Conservation (phyloP, 2,797 vertebrate species). For the Characodon lateralis region DNA sequence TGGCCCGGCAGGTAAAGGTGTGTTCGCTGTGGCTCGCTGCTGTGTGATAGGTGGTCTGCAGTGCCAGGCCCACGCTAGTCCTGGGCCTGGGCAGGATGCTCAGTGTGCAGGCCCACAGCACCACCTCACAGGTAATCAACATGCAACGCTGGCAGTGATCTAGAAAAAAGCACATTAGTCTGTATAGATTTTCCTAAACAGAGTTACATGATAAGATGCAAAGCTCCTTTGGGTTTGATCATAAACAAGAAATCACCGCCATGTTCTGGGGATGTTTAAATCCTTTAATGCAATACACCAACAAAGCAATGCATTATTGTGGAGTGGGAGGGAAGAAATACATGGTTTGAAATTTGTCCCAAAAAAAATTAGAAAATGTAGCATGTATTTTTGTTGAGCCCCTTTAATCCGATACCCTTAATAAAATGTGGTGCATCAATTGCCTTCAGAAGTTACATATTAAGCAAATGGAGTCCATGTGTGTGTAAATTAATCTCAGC, state of each 20-base stretch:
- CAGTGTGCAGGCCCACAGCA: constrained; percentile 71
- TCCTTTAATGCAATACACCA: not conserved
- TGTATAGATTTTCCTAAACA: not conserved
- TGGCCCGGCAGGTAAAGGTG: constrained; percentile 69
- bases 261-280: not conserved
- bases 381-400: too few relatives aligned
- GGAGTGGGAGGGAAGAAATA: not conserved
- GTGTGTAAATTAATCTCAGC: not conserved
- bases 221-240: not conserved
- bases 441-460: too few relatives aligned
- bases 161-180: not conserved
- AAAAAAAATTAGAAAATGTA: too few relatives aligned
- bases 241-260: not conserved
- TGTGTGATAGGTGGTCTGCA: constrained; percentile 76
- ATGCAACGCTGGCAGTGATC: not conserved
- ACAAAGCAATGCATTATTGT: not conserved
- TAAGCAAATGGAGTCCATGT: too few relatives aligned
- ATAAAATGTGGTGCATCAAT: too few relatives aligned
- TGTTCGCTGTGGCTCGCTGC: constrained; percentile 86
- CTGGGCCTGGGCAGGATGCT: constrained; percentile 47
- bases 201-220: not conserved
- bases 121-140: constrained; percentile 82
- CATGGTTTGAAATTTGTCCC: too few relatives aligned
- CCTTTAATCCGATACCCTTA: too few relatives aligned
- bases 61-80: constrained; percentile 71